phyloP scores from a whole-genome alignment of 2,797 vertebrate genomes.

The Morelia viridis region DNA sequence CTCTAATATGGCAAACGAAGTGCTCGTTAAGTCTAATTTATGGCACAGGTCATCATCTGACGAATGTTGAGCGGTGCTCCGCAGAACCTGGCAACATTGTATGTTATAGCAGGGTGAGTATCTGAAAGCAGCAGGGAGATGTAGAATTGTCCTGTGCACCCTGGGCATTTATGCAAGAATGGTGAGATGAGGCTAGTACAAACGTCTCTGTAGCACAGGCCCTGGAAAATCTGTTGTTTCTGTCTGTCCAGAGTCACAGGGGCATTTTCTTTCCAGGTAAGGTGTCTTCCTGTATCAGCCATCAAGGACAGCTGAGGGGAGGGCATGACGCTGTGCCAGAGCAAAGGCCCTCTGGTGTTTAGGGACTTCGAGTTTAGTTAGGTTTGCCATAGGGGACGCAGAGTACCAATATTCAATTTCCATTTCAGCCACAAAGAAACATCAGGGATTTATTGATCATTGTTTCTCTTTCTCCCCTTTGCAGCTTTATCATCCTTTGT shows the following conservation, averaged over 20 bases:
- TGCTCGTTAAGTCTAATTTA: neutral
- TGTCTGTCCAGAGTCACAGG: too few species aligned
- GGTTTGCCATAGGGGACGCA: too few species aligned
- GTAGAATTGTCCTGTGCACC: neutral
- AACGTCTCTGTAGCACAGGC: neutral
- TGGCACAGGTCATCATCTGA: neutral
- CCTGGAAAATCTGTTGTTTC: neutral
- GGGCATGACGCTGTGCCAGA: too few species aligned
- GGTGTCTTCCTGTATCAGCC: too few species aligned
- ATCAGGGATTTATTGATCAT: rapidly evolving
- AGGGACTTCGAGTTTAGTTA: too few species aligned
- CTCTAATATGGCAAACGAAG: neutral
- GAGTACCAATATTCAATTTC: neutral
- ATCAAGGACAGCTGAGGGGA: too few species aligned
- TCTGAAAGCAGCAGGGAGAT: neutral
- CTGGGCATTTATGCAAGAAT: neutral
- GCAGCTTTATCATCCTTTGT: neutral
- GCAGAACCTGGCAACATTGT: neutral
- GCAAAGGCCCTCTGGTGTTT: too few species aligned
- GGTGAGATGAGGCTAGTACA: neutral
- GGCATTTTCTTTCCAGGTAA: too few species aligned
- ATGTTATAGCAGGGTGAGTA: neutral
- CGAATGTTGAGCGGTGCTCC: neutral
- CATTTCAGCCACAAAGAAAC: neutral
- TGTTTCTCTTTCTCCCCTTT: neutral